Conservation (phyloP, 2,888 invertebrate species). For the Cryptus viduatorius region DNA sequence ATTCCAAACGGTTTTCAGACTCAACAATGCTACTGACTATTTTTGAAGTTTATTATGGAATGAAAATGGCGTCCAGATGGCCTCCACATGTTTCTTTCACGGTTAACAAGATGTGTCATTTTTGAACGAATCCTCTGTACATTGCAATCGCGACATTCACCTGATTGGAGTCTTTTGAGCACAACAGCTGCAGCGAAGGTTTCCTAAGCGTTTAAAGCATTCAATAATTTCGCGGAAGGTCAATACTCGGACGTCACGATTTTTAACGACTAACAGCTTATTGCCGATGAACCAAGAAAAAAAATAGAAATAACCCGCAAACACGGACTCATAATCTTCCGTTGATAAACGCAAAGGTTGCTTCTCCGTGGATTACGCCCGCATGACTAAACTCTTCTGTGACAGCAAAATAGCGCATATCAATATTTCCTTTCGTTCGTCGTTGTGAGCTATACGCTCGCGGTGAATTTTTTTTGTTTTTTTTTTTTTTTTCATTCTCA, state of each 20-base stretch:
- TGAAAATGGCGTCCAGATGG: too few species aligned
- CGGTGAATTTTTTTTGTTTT: slow-evolving; percentile 26
- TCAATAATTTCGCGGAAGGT: not conserved
- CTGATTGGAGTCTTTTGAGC: not conserved
- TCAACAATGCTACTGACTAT: too few species aligned
- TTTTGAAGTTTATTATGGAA: too few species aligned
- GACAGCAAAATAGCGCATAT: slow-evolving; percentile 5
- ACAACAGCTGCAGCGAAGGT: not conserved
- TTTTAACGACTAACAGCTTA: not conserved
- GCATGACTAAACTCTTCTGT: not conserved
- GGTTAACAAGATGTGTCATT: too few species aligned
- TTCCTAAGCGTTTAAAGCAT: not conserved
- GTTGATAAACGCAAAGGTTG: not conserved
- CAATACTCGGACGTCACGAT: not conserved
- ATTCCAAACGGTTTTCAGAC: too few species aligned
- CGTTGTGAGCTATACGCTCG: slow-evolving; percentile 47
- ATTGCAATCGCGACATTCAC: not conserved
- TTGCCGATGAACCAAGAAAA: not conserved
- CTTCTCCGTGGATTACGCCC: not conserved
- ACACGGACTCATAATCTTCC: not conserved
- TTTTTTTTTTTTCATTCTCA: slow-evolving; percentile 39
- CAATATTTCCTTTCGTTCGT: slow-evolving; percentile 40
- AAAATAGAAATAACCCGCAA: not conserved
- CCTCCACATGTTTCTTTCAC: too few species aligned
- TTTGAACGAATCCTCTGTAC: too few species aligned